A percentile compares a stretch with the other conserved stretches of the same genome.
These are phyloP conservation scores for Callimorpha dominula DNA, from an alignment of 2,888 invertebrate genomes.

Conservation along the genomic window DNA sequence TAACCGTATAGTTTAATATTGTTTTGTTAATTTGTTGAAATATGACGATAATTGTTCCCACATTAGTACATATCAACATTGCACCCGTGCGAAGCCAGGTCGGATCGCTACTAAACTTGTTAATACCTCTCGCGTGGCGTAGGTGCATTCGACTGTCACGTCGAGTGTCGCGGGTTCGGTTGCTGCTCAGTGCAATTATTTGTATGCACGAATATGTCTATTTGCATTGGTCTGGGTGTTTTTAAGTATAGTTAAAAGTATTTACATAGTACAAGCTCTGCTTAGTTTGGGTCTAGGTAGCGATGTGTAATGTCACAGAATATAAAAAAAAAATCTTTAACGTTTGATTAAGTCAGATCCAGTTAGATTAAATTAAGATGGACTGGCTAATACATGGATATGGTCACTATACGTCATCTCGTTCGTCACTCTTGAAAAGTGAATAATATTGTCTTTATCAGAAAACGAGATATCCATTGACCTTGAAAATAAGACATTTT, in stretches of 20 bases:
- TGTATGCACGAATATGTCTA: background rate
- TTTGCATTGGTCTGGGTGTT: background rate
- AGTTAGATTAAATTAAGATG: background rate
- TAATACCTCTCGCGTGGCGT: too few relatives aligned
- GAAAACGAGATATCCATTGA: background rate
- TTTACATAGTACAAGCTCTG: too few relatives aligned
- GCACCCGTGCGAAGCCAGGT: too few relatives aligned
- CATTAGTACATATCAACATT: too few relatives aligned
- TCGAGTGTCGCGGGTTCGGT: background rate
- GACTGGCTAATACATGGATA: background rate
- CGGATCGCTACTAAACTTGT: too few relatives aligned
- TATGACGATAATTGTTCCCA: too few relatives aligned
- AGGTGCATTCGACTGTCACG: background rate
- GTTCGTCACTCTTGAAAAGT: constrained; percentile 1
- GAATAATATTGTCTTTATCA: constrained; percentile 9
- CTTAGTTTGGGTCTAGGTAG: background rate
- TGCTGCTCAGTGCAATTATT: background rate
- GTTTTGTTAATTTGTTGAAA: too few relatives aligned
- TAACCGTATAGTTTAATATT: too few relatives aligned
- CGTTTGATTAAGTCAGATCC: background rate
- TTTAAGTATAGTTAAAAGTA: too few relatives aligned
- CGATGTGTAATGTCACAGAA: background rate
- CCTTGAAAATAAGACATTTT: constrained; percentile 16
- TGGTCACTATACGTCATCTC: background rate
- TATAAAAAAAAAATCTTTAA: background rate